Percentiles rank a stretch among this genome's conserved stretches.
These are phyloP conservation scores for Pelochelys cantorii DNA, from an alignment of 2,797 vertebrate genomes.

Conservation along the genomic window DNA sequence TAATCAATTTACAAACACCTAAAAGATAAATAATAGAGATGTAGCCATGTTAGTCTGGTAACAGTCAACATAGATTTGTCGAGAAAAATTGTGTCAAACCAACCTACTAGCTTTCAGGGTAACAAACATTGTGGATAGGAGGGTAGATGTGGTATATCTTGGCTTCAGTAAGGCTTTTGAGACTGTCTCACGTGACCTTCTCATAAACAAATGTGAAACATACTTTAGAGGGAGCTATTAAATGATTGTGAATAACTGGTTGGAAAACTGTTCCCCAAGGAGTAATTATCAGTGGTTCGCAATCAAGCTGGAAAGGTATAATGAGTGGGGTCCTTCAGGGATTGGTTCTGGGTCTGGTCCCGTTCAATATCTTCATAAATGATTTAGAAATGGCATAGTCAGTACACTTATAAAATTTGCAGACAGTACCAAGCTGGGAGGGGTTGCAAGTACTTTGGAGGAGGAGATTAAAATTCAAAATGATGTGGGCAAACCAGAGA, in stretches of 20 bases:
- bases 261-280: background rate
- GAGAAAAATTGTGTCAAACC: no score
- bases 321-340: no score
- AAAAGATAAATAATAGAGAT: no score
- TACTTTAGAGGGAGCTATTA: background rate
- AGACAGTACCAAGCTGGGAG: background rate
- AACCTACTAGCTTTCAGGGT: no score
- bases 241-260: background rate
- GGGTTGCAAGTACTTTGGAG: background rate
- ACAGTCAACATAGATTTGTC: no score
- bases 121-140: no score
- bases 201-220: background rate
- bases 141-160: background rate
- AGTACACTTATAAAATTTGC: background rate
- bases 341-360: no score
- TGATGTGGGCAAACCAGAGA: background rate
- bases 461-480: background rate
- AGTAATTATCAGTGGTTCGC: background rate
- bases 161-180: background rate
- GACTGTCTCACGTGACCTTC: background rate
- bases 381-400: no score
- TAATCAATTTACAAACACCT: no score
- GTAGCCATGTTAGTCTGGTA: no score
- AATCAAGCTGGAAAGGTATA: background rate
- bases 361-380: background rate